Evolutionary conservation across 2,797 vertebrate genomes (phyloP), one percentile per base, ranked within the genome.

Genomic region (Enteromius thamalakanensis): DNA sequence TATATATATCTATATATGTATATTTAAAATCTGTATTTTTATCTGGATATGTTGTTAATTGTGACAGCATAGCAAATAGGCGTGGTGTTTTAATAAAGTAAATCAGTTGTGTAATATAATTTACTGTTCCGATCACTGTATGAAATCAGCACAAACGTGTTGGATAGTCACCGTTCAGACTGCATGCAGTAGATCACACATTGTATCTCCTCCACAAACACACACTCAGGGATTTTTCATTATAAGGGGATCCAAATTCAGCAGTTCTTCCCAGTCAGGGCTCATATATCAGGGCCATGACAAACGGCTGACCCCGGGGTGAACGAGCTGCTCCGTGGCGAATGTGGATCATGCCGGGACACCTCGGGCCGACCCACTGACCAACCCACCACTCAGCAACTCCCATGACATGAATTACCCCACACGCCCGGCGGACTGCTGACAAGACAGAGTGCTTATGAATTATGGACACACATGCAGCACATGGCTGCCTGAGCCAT

Each of bases 201-300:
- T 53, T 40, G 32, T n/a, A 21, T 75, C 75, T 55, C 26, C 1
- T 58, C 49, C 49, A 68, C 72, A 70, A 21, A 83, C 51, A 58
- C 49, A 76, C 76, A 21, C 23, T 40, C 64, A 17, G 7, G 65
- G 37, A 23, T 45, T 79, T 62, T 76, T 76, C 75, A 82, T 85
- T 69, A 82, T 23, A 40, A 42, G 0, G 34, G 55, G 70, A 64
- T 78, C 51, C 49, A 21, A 74, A 83, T 84, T 86, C 84, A 81
- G 82, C 84, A 85, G 64, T 85, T 87, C 75, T 87, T 68, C 75
- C 47, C 0, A 11, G 49, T 83, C 74, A 70, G 40, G 6, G 65
- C 76, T 60, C 84, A 81, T 87, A 79, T 76, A 76, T 87, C 84
- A 87, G 81, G 71, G 40, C 69, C 32, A 75, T 87, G 74, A 81